Conservation (phyloP, 2,797 vertebrate genomes). For the Tangara arthus region DNA sequence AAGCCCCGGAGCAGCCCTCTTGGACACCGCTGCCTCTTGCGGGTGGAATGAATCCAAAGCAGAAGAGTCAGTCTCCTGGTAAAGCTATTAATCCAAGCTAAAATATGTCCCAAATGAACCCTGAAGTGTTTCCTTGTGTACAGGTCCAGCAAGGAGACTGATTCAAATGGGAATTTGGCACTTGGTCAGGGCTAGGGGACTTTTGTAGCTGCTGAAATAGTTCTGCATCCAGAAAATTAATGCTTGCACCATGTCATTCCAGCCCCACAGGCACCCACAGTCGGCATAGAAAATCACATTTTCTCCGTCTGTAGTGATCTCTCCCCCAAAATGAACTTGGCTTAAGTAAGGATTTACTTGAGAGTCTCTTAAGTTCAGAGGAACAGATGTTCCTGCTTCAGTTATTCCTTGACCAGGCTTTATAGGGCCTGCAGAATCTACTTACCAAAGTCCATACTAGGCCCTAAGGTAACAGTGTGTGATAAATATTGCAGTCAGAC, state of each 20-base stretch:
- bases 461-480: not conserved
- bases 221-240: not conserved
- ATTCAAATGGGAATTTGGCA: not conserved
- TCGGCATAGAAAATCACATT: not conserved
- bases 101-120: not conserved
- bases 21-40: fast-evolving
- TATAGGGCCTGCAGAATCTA: not conserved
- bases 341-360: not conserved
- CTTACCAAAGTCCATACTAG: not conserved
- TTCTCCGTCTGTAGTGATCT: not conserved
- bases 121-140: not conserved
- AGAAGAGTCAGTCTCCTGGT: not conserved
- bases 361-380: not conserved
- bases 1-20: not conserved
- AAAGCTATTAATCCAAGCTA: not conserved
- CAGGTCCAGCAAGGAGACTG: not conserved
- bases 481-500: not conserved
- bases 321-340: not conserved
- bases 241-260: not conserved
- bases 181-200: not conserved
- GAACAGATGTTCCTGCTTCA: not conserved
- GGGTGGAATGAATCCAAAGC: not conserved
- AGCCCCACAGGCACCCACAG: not conserved
- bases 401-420: not conserved
- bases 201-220: not conserved